Base-by-base conservation (phyloP, 2,888 invertebrate species). In the Rotaria sp. region DNA sequence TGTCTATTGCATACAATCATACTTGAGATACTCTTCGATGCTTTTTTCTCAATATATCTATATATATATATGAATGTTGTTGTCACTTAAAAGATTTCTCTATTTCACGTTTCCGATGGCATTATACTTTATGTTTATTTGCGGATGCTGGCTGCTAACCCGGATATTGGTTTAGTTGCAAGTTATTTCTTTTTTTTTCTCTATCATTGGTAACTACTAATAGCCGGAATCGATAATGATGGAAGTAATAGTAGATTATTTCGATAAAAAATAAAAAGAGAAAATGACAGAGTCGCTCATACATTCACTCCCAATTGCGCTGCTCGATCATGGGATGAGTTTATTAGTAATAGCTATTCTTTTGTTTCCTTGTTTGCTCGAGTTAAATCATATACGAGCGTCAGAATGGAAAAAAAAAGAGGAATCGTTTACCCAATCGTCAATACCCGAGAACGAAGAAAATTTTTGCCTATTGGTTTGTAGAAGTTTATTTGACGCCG, bases 391-490 rank as follows among this genome's bases (percentile, higher is more conserved):
- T 7, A 55, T 7, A 24, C 8, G 4, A n/a, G n/a, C n/a, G n/a
- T n/a, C n/a, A n/a, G 30, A 24, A 30, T 1, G 4, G 80, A 80
- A 45, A n/a, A 24, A 41, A 80, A 45, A 45, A 80, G 21, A 80
- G n/a, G n/a, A 80, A 80, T 45, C 41, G 45, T 80, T 80, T 45
- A 45, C 26, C 80, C 41, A 80, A 45, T 45, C 45, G 18, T 45
- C 26, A 24, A 45, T 45, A 11, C 1, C 15, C 26, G 45, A 26
- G 24, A 7, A 30, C 4, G 26, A 13, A 59, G 57, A 38, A 41
- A 67, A 74, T 45, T 13, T n/a, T 45, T 80, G 45, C 45, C 80
- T 45, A 80, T 80, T 80, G 80, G 80, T 11, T 45, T 80, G 80
- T 15, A 45, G 1, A 45, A 80, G 45, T 41, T 45, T n/a, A 26